Evolutionary conservation across 2,113 vertebrate genomes (phyloP), one percentile per base, ranked within the genome.

Genomic region (Lophius piscatorius): DNA sequence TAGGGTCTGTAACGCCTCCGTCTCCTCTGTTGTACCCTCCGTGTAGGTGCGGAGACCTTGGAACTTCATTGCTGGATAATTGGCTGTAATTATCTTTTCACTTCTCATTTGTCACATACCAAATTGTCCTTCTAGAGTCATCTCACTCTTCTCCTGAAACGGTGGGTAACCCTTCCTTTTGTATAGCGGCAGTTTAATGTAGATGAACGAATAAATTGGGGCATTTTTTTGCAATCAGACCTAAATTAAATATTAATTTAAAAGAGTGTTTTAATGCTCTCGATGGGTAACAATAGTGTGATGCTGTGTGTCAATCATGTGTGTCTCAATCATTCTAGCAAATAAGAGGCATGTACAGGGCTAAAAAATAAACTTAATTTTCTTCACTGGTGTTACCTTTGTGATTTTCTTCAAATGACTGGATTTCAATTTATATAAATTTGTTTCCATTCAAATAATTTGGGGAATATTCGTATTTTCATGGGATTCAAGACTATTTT

Each of bases 51-150:
- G 51, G 70, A 42, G 57, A 92, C 90, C 89, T 92, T 90, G 90
- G 90, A 89, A 87, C 54, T 76, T 92, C 91, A 92, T 92, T 93
- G 92, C 90, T 91, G 88, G 92, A 93, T 95, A 95, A 96, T 94
- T 94, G 93, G 86, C 89, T 88, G 90, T 95, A 96, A 96, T 95
- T 94, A 91, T 94, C 94, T 96, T 95, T 95, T 96, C 92, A 93
- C 91, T 94, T 94, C 92, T 93, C 91, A 94, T 96, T 94, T 94
- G 89, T 94, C 92, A 94, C 93, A 94, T 51, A 5, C 14, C 85
- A 88, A 89, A 82, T 91, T 88, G 89, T 92, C 91, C 88, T 73
- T 23, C 23, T 17, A 0, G 26, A 60, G 62, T 70, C 67, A 35
- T 63, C 31, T 17, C 4, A 46, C 70, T 29, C 34, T 56, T 40